Percentiles rank a stretch among this genome's conserved stretches.
phyloP scores from a whole-genome alignment of 2,113 vertebrate genomes.

The Percopsis transmontana region DNA sequence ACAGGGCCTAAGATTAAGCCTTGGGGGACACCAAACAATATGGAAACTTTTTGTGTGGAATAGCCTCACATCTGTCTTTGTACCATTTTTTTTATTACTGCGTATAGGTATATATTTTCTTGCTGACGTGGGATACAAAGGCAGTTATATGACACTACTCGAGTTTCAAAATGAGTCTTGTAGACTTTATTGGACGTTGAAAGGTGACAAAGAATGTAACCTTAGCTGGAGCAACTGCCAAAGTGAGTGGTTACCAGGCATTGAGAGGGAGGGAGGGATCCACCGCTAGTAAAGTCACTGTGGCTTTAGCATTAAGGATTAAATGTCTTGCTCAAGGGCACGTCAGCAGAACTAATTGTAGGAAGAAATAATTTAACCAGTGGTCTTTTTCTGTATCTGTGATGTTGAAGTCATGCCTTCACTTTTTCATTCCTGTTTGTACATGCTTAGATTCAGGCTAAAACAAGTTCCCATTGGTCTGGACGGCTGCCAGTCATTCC shows the following conservation, averaged over 20 bases:
- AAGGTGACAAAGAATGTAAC: conserved; percentile 43
- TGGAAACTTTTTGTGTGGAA: no score
- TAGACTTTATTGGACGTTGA: conserved; percentile 45
- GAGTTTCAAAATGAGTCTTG: conserved; percentile 33
- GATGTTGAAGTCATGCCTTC: background rate
- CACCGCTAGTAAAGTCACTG: conserved; percentile 4
- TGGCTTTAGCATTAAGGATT: conserved; percentile 40
- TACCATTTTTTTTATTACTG: no score
- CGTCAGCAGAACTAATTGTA: conserved; percentile 32
- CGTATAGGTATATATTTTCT: no score
- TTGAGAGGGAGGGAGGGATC: background rate
- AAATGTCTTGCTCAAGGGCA: conserved; percentile 45
- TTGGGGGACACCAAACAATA: no score
- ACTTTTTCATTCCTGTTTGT: background rate
- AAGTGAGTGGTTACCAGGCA: conserved; percentile 24
- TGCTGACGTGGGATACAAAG: background rate
- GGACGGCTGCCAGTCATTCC: conserved; percentile 43
- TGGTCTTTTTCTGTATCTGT: background rate
- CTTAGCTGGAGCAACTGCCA: background rate
- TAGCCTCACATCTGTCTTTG: no score
- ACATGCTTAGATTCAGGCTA: conserved; percentile 36
- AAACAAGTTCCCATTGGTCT: conserved; percentile 38
- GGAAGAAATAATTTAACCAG: conserved; percentile 10
- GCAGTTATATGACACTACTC: conserved; percentile 6
- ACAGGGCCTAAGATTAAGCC: no score